Evolutionary conservation across 2,888 invertebrate species (phyloP), one percentile per base, ranked within the genome.

Genomic region (Rutpela maculata): DNA sequence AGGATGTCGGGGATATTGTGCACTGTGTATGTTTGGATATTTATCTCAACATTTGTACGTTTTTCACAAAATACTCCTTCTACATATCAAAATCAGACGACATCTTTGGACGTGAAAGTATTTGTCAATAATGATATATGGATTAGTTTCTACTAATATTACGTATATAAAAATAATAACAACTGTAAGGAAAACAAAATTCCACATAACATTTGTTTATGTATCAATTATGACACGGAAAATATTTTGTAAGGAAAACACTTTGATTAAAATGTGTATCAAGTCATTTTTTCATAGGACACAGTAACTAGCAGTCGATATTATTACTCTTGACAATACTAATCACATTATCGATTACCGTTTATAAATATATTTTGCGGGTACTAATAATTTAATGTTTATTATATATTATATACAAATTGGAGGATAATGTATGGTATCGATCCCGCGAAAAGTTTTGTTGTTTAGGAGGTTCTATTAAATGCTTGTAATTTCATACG

Each of bases 311-410:
- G n/a, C n/a, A 5, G n/a, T n/a, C 50, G 7, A 50, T 11, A 50
- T 50, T 50, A 50, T 50, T 50, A 12, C 15, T 15, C 7, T 11
- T 59, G 18, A 59, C 11, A 59, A 59, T 59, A 12, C 22, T 59
- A 19, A 59, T 59, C 19, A 59, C 18, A 22, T 15, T 59, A 59
- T 59, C 5, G 59, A 59, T 59, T 59, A 19, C 19, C 17, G 18
- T 56, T 17, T 59, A 59, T 59, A 22, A 18, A 56, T 56, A 56
- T 56, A 56, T 56, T 59, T 59, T 2, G 59, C 59, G 59, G 7
- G 59, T 19, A 10, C 59, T 59, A 5, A 22, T 22, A 59, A 59
- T 59, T 59, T 59, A 59, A 22, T 59, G 18, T 59, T 50, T 59
- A 22, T 18, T 59, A 22, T 35, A 22, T 35, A 9, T 6, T 6